Evolutionary conservation across 2,888 invertebrate species (phyloP), one percentile per base, ranked within the genome.

Genomic region (Andrena marginata): DNA sequence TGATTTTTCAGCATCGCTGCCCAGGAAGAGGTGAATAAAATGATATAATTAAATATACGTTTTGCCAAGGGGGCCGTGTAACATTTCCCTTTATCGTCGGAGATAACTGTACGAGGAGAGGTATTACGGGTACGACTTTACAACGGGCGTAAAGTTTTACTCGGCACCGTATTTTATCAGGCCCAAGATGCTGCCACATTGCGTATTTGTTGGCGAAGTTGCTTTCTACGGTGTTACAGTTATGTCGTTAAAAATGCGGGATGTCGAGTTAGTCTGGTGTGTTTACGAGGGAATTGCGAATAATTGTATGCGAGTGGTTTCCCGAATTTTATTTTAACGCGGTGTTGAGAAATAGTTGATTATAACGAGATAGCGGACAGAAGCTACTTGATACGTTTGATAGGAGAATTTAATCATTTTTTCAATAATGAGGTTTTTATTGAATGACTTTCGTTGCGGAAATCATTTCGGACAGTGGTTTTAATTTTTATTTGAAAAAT

Each of bases 31-130:
- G 60, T 8, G 74, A 78, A 73, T 70, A 48, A 68, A 82, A 80
- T 68, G 77, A 82, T 72, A 71, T 64, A 83, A 85, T 85, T 77
- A 80, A 80, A 74, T 49, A 62, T 72, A 60, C 76, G 60, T 73
- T 48, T 65, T 59, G 64, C 77, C 73, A 80, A 76, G 72, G 51
- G 73, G 49, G 74, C 33, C 73, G 59, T 68, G 84, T 69, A 87
- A 68, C 71, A 81, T 76, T 70, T 71, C 67, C 85, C 80, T 60
- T 82, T 77, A 81, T n/a, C 23, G 69, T 49, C 71, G 51, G 5
- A 60, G 75, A 80, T 71, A 82, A 71, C 82, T 80, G 71, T 82
- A 75, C 80, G 80, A 82, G 82, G 80, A 48, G 54, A 80, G 63
- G 75, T 63, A 63, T 75, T 54, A 48, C 67, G 20, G 63, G 62